Evolutionary conservation across 2,797 vertebrate genomes (phyloP), one percentile per base, ranked within the genome.

Genomic region (Lepus townsendii): DNA sequence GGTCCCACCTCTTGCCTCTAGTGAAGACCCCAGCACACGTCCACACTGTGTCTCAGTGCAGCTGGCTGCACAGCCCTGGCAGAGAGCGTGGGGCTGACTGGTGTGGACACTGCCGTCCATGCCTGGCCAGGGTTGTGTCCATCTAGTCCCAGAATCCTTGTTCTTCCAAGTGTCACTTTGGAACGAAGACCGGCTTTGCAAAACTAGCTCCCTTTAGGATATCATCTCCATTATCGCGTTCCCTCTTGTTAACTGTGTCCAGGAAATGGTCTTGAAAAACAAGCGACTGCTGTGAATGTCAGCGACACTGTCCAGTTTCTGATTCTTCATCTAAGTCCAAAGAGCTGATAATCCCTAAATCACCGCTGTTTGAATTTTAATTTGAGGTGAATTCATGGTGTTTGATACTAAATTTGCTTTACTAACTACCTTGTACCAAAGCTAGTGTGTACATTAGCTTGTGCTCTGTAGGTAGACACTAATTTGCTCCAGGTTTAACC

Each of bases 371-470:
- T 75, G 88, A 75, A 69, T 93, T 86, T 75, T 84, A 71, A 69
- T 63, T 78, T 54, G 38, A 79, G n/a, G 32, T 54, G 60, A 77
- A 24, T 66, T 71, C 32, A 20, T 82, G 62, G 60, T 91, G 60
- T 69, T 72, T 57, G 63, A 57, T 71, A 27, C 52, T 93, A 13
- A 69, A 27, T 38, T 60, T 86, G 92, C 71, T 47, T 72, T 47
- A 24, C 69, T 60, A 86, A 83, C 83, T 75, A 62, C 72, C 76
- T 93, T 77, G 71, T 30, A 68, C 38, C 62, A 71, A 68, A 71
- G 83, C 75, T 86, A 35, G 83, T 79, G 75, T 86, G 86, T 72
- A 52, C 32, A 47, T 54, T 19, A 19, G 65, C 62, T 26, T 47
- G 66, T 19, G 7, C 62, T 87, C 84, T 80, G 27, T 0, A 35